Percentiles rank a stretch among this genome's conserved stretches.
Conservation (phyloP, 2,797 vertebrate species). For the Eospalax fontanierii region DNA sequence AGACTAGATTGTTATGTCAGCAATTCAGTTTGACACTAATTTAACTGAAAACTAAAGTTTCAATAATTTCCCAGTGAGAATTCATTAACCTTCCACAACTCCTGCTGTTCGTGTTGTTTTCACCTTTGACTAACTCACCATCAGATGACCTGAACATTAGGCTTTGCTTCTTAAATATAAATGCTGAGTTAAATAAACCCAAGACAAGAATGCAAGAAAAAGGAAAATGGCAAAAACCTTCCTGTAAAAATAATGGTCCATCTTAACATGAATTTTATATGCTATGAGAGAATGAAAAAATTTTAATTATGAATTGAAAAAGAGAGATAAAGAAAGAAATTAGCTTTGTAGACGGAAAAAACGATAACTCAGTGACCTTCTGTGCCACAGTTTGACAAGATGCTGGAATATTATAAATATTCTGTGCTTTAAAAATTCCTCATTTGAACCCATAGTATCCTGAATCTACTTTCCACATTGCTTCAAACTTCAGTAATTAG, state of each 20-base stretch:
- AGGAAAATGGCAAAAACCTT: conserved; percentile 11
- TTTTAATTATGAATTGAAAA: conserved; percentile 2
- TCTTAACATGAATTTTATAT: conserved; percentile 37
- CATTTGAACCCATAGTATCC: neutral
- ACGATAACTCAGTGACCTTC: neutral
- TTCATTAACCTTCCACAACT: conserved; percentile 31
- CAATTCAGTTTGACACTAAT: conserved; percentile 33
- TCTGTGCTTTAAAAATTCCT: neutral
- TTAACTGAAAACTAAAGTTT: conserved; percentile 55
- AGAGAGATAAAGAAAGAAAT: neutral
- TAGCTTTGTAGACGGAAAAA: conserved; percentile 15
- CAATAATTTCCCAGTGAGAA: neutral
- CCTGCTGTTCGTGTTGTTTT: neutral
- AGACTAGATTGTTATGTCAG: neutral
- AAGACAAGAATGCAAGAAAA: conserved; percentile 6
- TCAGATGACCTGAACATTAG: conserved; percentile 26
- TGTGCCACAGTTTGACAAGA: conserved; percentile 17
- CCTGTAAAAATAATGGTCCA: neutral
- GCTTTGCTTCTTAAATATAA: conserved; percentile 33
- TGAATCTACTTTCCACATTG: neutral
- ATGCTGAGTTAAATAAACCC: conserved; percentile 36
- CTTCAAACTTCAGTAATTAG: conserved; percentile 21
- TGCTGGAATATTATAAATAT: conserved; percentile 30
- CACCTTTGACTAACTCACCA: conserved; percentile 51
- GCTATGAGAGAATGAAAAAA: conserved; percentile 53